A percentile compares a stretch with the other conserved stretches of the same genome.
Conservation (phyloP, 2,113 vertebrate genomes). For the Ariopsis seemanni region DNA sequence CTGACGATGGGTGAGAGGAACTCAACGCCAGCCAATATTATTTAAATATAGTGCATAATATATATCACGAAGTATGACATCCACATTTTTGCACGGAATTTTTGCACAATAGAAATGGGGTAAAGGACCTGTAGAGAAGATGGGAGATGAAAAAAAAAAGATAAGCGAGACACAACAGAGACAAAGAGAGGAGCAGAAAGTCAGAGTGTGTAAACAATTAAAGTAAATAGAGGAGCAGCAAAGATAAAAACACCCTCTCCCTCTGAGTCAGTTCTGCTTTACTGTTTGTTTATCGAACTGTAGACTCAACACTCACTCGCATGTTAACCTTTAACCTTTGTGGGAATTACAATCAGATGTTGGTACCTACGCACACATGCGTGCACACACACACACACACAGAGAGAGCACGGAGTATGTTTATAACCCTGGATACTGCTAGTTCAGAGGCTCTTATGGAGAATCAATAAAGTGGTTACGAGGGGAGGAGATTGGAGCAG, state of each 20-base stretch:
- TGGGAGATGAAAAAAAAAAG: neutral
- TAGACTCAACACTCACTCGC: constrained; percentile 22
- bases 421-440: constrained; percentile 53
- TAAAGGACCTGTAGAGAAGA: neutral
- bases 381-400: constrained; percentile 1
- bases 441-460: constrained; percentile 52
- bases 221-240: neutral
- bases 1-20: too few species aligned
- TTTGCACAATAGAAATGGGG: neutral
- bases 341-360: constrained; percentile 10
- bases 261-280: neutral
- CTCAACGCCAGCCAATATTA: too few species aligned
- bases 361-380: neutral
- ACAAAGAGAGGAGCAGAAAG: neutral
- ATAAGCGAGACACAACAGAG: neutral
- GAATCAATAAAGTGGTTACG: constrained; percentile 56
- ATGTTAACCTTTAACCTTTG: constrained; percentile 42
- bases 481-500: constrained; percentile 52
- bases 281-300: constrained; percentile 34
- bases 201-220: constrained; percentile 19
- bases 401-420: constrained; percentile 26
- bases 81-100: too few species aligned
- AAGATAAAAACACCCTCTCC: neutral
- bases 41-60: too few species aligned
- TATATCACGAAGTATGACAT: too few species aligned